These are phyloP conservation scores for Zaprionus taronus DNA, from an alignment of 1,140 invertebrate genomes.

Conservation along the genomic window DNA sequence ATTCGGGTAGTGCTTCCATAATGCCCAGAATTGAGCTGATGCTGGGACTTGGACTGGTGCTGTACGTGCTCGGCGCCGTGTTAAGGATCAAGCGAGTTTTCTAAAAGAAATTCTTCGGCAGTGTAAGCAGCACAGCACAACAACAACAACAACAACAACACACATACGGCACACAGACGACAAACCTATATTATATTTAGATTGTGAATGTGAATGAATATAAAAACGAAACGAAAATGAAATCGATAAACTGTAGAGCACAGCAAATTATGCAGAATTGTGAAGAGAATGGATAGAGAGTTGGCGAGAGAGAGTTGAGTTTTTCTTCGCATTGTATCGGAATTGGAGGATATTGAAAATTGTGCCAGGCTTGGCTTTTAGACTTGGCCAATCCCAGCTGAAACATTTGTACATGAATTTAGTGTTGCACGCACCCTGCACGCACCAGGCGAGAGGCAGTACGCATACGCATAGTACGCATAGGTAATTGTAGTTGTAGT, in stretches of 20 bases:
- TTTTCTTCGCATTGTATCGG: conserved; percentile 31
- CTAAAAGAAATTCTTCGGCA: conserved; percentile 70
- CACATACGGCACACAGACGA: conserved; percentile 29
- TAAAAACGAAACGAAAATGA: conserved; percentile 14
- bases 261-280: conserved; percentile 36
- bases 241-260: conserved; percentile 35
- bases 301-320: neutral
- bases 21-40: conserved; percentile 51
- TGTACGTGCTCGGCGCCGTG: conserved; percentile 49
- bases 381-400: conserved; percentile 60
- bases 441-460: conserved; percentile 19
- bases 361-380: conserved; percentile 41
- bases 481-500: conserved; percentile 41
- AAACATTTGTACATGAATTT: conserved; percentile 75
- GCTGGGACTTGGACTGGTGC: conserved; percentile 49
- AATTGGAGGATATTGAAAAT: conserved; percentile 37
- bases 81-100: conserved; percentile 65
- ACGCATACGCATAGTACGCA: conserved; percentile 19
- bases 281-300: conserved; percentile 14
- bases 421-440: conserved; percentile 61
- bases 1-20: conserved; percentile 73
- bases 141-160: conserved; percentile 1
- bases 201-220: conserved; percentile 49
- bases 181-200: conserved; percentile 60
- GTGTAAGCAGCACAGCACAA: conserved; percentile 17